phyloP scores from a whole-genome alignment of 1,140 invertebrate species.

The Globodera ellingtonae region DNA sequence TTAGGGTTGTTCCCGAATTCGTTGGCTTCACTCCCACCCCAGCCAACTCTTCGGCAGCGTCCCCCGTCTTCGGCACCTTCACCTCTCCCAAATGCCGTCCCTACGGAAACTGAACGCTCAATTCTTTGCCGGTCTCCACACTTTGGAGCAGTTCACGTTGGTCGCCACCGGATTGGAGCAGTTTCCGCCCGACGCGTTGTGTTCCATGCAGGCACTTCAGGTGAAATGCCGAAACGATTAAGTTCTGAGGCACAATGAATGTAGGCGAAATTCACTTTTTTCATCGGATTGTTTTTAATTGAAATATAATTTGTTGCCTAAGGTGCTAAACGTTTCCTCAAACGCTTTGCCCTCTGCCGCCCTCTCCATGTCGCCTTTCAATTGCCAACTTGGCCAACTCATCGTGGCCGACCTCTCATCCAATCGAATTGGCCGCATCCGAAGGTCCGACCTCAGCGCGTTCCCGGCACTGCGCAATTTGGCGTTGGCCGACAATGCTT shows the following conservation, averaged over 20 bases:
- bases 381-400: slow-evolving; percentile 48
- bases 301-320: neutral
- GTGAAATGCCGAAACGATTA: slow-evolving; percentile 19
- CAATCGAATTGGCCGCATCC: slow-evolving; percentile 43
- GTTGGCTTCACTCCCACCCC: slow-evolving; percentile 13
- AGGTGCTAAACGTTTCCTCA: slow-evolving; percentile 49
- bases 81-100: slow-evolving; percentile 24
- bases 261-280: neutral
- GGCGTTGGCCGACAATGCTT: slow-evolving; percentile 17
- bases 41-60: slow-evolving; percentile 21
- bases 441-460: slow-evolving; percentile 29
- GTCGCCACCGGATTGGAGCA: neutral
- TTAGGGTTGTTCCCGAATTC: neutral
- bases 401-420: slow-evolving; percentile 50
- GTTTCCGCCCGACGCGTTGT: slow-evolving; percentile 35
- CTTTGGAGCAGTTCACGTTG: slow-evolving; percentile 25
- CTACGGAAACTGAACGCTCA: slow-evolving; percentile 27
- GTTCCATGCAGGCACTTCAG: slow-evolving; percentile 33
- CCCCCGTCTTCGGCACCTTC: slow-evolving; percentile 27
- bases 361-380: slow-evolving; percentile 16
- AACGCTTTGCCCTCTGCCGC: slow-evolving; percentile 38
- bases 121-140: slow-evolving; percentile 31
- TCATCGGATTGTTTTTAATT: neutral
- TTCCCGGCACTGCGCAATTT: slow-evolving; percentile 54
- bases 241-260: neutral